Conservation (phyloP, 2,113 vertebrate species). For the Triplophysa siluroides region DNA sequence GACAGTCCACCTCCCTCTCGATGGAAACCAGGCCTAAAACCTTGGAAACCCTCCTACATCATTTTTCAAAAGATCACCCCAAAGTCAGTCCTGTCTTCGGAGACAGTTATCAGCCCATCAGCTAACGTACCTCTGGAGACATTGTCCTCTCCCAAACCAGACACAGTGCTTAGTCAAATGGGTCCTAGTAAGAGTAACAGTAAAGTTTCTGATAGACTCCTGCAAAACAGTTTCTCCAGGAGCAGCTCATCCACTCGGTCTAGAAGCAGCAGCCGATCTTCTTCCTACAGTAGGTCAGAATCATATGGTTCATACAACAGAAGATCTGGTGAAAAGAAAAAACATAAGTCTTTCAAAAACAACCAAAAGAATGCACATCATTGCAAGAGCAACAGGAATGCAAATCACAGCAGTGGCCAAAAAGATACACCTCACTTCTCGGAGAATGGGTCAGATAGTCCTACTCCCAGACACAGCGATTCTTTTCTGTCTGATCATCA, state of each 20-base stretch:
- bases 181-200: conserved; percentile 73
- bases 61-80: conserved; percentile 88
- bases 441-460: conserved; percentile 54
- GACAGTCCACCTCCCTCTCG: conserved; percentile 97
- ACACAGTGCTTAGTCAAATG: conserved; percentile 69
- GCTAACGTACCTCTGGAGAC: conserved; percentile 63
- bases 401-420: conserved; percentile 11
- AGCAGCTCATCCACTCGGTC: conserved; percentile 83
- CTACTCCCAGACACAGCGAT: conserved; percentile 45
- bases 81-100: conserved; percentile 72
- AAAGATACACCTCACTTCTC: conserved; percentile 41
- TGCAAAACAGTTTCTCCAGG: conserved; percentile 79
- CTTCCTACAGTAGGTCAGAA: conserved; percentile 78
- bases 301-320: conserved; percentile 77
- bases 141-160: conserved; percentile 62
- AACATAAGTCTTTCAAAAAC: conserved; percentile 69
- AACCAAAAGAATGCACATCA: conserved; percentile 65
- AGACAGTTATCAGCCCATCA: conserved; percentile 64
- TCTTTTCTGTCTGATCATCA: conserved; percentile 55
- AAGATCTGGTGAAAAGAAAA: conserved; percentile 66
- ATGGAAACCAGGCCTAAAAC: conserved; percentile 97
- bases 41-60: conserved; percentile 96
- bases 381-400: conserved; percentile 40
- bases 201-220: conserved; percentile 68
- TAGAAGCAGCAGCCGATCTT: conserved; percentile 79